Base-by-base conservation (phyloP, 2,113 vertebrate genomes). In the Brienomyrus longianalis region DNA sequence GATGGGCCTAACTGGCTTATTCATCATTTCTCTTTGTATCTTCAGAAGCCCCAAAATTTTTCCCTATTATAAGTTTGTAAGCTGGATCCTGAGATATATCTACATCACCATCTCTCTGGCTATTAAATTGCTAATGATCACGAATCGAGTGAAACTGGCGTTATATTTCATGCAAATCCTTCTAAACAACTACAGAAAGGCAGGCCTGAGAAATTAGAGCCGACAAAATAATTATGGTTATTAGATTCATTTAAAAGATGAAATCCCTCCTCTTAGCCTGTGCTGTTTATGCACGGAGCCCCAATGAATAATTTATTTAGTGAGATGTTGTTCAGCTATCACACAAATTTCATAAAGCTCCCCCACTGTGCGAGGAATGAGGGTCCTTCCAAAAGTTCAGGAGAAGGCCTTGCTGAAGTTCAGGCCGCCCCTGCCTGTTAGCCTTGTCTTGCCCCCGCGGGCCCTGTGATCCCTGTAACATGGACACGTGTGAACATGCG, bases 341-440 rank as follows among this genome's bases (percentile, higher is more conserved):
- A 88, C 93, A 89, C 91, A 94, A 93, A 93, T 92, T 92, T 93
- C 88, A 91, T 93, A 86, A 92, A 89, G 48, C 50, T 31, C 90
- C 90, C 91, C 62, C 23, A 47, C 17, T 54, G 62, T n/a, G 85
- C 23, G 50, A 62, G 80, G 54, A 84, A 90, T 90, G 88, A 93
- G 83, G 85, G 74, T 23, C 50, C 48, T 35, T 10, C 23, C 23
- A 51, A 15, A 50, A 27, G 45, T 86, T 15, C 21, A 13, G n/a
- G 48, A 51, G 27, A 39, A 74, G 70, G 70, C 31, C 31, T 77
- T 23, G 13, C 70, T 39, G 31, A 74, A 19, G 70, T 77, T 80
- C 31, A 80, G 74, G 31, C 74, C 15, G 1, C 35, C 31, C 35
- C 74, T 39, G 35, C 74, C 74, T 17, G 13, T 17, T 43, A 11